These are phyloP conservation scores for Autographa gamma DNA, from an alignment of 2,888 invertebrate genomes.

Conservation along the genomic window DNA sequence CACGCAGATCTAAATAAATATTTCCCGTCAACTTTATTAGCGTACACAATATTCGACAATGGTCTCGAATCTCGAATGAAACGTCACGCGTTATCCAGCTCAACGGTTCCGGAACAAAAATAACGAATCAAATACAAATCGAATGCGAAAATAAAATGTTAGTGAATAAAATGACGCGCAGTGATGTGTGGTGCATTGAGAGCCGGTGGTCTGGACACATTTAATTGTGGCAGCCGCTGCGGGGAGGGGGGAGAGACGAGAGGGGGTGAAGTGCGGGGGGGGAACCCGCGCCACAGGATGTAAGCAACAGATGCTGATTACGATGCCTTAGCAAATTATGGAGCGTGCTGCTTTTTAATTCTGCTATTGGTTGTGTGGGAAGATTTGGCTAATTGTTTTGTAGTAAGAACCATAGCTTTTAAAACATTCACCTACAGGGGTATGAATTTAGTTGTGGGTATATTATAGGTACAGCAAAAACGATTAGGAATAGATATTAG, in stretches of 20 bases:
- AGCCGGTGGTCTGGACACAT: constrained; percentile 80
- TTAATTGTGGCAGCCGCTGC: constrained; percentile 79
- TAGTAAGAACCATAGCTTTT: too few species aligned
- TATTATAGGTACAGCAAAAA: too few species aligned
- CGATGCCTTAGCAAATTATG: constrained; percentile 32
- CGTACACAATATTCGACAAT: constrained; percentile 43
- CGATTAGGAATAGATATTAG: too few species aligned
- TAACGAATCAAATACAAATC: constrained; percentile 74
- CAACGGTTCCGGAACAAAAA: constrained; percentile 72
- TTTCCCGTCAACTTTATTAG: constrained; percentile 43
- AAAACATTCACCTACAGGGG: too few species aligned
- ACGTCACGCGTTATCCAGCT: constrained; percentile 66
- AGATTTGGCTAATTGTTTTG: constrained; percentile 3
- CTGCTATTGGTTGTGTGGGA: constrained; percentile 14
- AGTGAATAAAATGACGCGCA: constrained; percentile 65
- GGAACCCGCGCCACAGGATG: constrained; percentile 39
- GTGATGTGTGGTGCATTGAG: constrained; percentile 77
- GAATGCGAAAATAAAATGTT: constrained; percentile 67
- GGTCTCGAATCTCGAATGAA: constrained; percentile 44
- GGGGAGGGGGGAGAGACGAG: constrained; percentile 14
- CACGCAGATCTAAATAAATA: constrained; percentile 32
- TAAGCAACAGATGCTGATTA: constrained; percentile 58
- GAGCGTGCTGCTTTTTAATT: constrained; percentile 15
- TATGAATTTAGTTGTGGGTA: too few species aligned
- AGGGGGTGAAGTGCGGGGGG: constrained; percentile 49